Evolutionary conservation across 2,888 invertebrate species (phyloP).

Genomic region (Tetragnatha montana): DNA sequence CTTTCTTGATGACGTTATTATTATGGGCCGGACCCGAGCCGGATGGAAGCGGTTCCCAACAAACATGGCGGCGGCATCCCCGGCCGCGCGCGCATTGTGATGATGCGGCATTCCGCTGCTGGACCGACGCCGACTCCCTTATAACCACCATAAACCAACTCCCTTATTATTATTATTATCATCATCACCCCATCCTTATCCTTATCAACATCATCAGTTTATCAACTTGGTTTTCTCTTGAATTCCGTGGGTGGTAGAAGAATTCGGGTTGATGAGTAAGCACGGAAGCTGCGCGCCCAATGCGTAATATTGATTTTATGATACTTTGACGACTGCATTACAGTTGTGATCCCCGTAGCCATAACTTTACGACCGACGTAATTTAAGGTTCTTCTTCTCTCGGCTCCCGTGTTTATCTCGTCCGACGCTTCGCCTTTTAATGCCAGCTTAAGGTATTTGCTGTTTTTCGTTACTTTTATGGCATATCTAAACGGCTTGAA

Average conservation of each 20-base stretch:
- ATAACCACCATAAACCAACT: not conserved
- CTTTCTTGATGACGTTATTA: no score
- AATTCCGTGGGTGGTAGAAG: not conserved
- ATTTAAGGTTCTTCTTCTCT: constrained; percentile 31
- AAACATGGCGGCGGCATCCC: constrained; percentile 69
- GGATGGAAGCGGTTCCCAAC: constrained; percentile 36
- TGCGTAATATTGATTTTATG: constrained; percentile 70
- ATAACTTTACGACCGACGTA: constrained; percentile 64
- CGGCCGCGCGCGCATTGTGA: not conserved
- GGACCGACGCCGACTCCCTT: not conserved
- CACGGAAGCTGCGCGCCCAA: not conserved
- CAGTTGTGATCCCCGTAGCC: constrained; percentile 61
- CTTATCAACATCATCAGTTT: no score
- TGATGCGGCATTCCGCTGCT: constrained; percentile 7
- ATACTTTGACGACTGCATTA: constrained; percentile 69
- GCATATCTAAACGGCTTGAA: not conserved
- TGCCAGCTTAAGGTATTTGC: not conserved
- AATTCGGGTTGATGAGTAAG: not conserved
- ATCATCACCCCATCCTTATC: no score
- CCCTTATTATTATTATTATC: no score
- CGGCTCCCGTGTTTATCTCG: not conserved
- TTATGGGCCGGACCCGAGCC: no score
- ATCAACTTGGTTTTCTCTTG: not conserved
- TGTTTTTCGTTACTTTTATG: not conserved
- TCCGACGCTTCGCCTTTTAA: not conserved